Conservation (phyloP, 2,113 vertebrate species). For the Rousettus leschenaultii region DNA sequence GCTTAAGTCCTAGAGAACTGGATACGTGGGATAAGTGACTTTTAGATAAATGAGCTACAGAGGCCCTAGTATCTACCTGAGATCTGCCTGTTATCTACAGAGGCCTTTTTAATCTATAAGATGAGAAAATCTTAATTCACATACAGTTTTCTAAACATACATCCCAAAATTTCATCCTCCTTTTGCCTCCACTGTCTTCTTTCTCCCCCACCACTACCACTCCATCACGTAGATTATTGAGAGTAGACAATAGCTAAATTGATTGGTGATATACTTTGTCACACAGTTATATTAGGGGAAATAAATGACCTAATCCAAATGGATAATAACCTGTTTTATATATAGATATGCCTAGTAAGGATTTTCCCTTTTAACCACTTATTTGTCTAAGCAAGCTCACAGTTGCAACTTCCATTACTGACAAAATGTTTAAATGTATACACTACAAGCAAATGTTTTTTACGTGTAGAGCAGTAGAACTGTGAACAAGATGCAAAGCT, state of each 20-base stretch:
- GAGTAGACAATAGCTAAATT: conserved; percentile 2
- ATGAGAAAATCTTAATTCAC: neutral
- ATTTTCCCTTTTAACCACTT: conserved; percentile 56
- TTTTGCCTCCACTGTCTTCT: neutral
- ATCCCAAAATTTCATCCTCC: neutral
- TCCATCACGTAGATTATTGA: neutral
- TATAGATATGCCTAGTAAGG: neutral
- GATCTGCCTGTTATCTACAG: neutral
- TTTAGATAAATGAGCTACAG: neutral
- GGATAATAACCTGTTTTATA: neutral
- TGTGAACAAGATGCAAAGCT: conserved; percentile 72
- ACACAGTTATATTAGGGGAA: neutral
- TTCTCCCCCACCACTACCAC: neutral
- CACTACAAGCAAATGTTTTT: conserved; percentile 60
- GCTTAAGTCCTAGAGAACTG: neutral
- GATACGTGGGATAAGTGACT: neutral
- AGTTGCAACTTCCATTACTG: conserved; percentile 76
- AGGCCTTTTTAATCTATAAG: neutral
- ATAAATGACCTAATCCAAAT: neutral
- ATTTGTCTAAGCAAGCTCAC: conserved; percentile 68
- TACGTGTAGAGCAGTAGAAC: conserved; percentile 63
- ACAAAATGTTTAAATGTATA: conserved; percentile 77
- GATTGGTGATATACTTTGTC: conserved; percentile 2
- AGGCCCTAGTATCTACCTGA: neutral
- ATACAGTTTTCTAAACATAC: neutral